These are phyloP conservation scores for Campoletis sonorensis DNA, from an alignment of 1,140 invertebrate genomes.

Conservation along the genomic window DNA sequence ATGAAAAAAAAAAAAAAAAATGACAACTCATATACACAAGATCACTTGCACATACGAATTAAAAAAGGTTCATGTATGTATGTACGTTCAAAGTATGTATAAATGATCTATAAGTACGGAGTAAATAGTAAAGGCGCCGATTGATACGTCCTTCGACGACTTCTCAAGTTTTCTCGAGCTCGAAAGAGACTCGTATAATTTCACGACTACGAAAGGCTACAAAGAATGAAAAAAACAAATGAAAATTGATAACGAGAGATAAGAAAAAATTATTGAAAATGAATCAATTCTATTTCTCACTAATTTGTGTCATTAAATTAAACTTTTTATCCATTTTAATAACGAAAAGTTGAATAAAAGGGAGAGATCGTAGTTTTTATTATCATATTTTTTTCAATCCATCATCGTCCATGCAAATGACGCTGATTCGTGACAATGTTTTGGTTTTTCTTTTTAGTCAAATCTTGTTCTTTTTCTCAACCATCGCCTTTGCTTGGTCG, in stretches of 20 bases:
- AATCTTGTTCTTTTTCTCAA: too few species aligned
- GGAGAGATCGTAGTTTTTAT: too few species aligned
- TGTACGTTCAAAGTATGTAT: not conserved
- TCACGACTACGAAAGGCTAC: not conserved
- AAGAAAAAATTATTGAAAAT: not conserved
- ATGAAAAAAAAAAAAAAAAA: not conserved
- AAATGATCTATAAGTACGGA: conserved; percentile 1
- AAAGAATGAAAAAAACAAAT: not conserved
- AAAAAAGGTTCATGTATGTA: not conserved
- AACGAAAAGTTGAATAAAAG: too few species aligned
- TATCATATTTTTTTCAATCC: too few species aligned
- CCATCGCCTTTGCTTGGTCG: not conserved
- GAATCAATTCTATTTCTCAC: too few species aligned
- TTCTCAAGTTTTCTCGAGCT: conserved; percentile 26
- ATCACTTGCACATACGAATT: too few species aligned
- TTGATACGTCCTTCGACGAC: conserved; percentile 26
- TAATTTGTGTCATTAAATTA: too few species aligned
- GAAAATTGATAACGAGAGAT: not conserved
- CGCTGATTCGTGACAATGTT: too few species aligned
- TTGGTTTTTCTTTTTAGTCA: too few species aligned
- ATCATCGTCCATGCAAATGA: too few species aligned
- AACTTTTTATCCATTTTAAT: too few species aligned
- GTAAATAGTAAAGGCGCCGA: conserved; percentile 8
- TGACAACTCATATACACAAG: too few species aligned
- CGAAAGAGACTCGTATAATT: not conserved